Conservation (phyloP, 2,113 vertebrate species). For the Phylloscopus whistleri region DNA sequence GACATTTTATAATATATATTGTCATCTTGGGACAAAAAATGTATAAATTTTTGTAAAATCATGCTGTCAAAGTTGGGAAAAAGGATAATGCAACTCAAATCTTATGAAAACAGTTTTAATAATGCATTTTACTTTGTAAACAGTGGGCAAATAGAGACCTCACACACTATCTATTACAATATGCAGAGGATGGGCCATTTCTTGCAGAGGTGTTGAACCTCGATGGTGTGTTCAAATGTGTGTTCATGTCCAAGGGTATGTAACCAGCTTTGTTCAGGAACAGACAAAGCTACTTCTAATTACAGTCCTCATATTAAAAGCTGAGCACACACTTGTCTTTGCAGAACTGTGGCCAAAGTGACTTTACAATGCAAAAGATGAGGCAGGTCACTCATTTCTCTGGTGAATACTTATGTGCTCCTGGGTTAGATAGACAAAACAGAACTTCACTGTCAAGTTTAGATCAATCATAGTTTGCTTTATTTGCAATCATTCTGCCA, state of each 20-base stretch:
- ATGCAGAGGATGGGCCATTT: background rate
- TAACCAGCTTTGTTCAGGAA: background rate
- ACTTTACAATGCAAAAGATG: background rate
- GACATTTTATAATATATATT: background rate
- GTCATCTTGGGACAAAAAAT: background rate
- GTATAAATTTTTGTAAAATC: background rate
- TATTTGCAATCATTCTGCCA: background rate
- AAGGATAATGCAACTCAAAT: background rate
- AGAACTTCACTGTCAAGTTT: background rate
- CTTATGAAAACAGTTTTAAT: background rate
- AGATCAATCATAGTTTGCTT: background rate
- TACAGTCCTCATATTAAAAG: background rate
- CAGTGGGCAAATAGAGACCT: background rate
- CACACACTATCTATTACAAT: accelerated
- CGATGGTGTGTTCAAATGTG: accelerated
- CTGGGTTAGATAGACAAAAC: background rate
- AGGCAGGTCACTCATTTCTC: background rate
- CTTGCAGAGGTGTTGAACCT: background rate
- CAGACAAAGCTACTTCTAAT: background rate
- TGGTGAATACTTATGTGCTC: background rate
- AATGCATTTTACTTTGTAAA: background rate
- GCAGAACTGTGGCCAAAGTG: background rate
- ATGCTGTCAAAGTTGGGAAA: background rate
- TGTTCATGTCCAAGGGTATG: accelerated
- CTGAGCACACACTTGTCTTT: background rate